phyloP scores from a whole-genome alignment of 2,888 invertebrate species.

The Sicus ferrugineus region DNA sequence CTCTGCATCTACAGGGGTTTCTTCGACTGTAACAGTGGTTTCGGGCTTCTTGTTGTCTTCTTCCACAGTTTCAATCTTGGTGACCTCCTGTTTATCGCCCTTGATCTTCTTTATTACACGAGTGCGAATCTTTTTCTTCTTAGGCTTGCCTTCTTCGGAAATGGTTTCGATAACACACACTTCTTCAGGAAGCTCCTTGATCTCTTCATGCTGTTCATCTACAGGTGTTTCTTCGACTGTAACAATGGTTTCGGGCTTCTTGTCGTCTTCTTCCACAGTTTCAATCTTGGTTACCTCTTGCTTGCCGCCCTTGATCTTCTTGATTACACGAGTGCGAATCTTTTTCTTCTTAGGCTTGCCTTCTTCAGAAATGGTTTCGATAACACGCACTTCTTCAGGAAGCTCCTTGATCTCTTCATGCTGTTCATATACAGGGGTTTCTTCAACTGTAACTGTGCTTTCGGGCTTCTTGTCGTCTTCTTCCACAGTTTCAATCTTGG shows the following conservation, averaged over 20 bases:
- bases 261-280: slow-evolving; percentile 49
- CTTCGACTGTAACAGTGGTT: slow-evolving; percentile 32
- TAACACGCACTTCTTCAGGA: slow-evolving; percentile 29
- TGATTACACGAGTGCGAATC: slow-evolving; percentile 29
- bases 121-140: slow-evolving; percentile 53
- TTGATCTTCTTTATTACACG: slow-evolving; percentile 41
- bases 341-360: slow-evolving; percentile 31
- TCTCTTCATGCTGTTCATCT: slow-evolving; percentile 8
- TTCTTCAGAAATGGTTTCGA: slow-evolving; percentile 30
- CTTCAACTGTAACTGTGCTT: slow-evolving; percentile 29
- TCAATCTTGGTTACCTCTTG: slow-evolving; percentile 49
- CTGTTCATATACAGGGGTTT: slow-evolving; percentile 15
- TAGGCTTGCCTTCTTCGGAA: slow-evolving; percentile 51
- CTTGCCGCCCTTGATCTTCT: slow-evolving; percentile 36
- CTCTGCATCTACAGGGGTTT: slow-evolving; percentile 17
- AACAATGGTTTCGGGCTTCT: slow-evolving; percentile 53
- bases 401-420: slow-evolving; percentile 10
- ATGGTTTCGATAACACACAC: slow-evolving; percentile 45
- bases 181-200: slow-evolving; percentile 57
- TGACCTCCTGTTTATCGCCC: slow-evolving; percentile 43
- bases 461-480: slow-evolving; percentile 32
- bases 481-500: slow-evolving; percentile 34
- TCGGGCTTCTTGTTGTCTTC: slow-evolving; percentile 32
- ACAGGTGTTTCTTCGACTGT: slow-evolving; percentile 44
- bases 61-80: slow-evolving; percentile 30